Conservation (phyloP, 2,888 invertebrate genomes). For the Thysanoteuthis rhombus region DNA sequence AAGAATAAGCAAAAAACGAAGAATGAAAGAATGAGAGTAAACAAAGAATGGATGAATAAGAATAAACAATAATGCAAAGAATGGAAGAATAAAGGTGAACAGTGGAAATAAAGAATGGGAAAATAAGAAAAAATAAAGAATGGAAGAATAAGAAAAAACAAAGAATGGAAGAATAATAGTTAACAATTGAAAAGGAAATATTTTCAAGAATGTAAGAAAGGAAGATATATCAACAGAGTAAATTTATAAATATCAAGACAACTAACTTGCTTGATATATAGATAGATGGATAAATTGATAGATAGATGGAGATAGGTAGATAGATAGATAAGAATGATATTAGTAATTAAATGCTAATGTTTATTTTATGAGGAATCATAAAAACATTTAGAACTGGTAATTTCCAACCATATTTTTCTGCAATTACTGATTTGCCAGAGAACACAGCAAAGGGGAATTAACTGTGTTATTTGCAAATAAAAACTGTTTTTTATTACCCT, state of each 20-base stretch:
- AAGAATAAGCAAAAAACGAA: background rate
- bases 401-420: background rate
- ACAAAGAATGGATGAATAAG: background rate
- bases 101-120: background rate
- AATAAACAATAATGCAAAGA: background rate
- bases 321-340: background rate
- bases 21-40: background rate
- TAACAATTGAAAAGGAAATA: background rate
- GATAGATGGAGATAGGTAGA: background rate
- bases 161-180: background rate
- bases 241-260: background rate
- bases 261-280: background rate
- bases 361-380: background rate
- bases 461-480: background rate
- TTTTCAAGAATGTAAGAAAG: background rate
- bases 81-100: background rate
- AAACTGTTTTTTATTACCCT: background rate
- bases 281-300: too few relatives aligned
- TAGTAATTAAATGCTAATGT: background rate
- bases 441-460: background rate
- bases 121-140: background rate
- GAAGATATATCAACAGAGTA: background rate
- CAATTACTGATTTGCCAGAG: background rate
- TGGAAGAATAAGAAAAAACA: background rate
- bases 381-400: background rate